These are phyloP conservation scores for Sebastes fasciatus DNA, from an alignment of 2,113 vertebrate species.

Conservation along the genomic window DNA sequence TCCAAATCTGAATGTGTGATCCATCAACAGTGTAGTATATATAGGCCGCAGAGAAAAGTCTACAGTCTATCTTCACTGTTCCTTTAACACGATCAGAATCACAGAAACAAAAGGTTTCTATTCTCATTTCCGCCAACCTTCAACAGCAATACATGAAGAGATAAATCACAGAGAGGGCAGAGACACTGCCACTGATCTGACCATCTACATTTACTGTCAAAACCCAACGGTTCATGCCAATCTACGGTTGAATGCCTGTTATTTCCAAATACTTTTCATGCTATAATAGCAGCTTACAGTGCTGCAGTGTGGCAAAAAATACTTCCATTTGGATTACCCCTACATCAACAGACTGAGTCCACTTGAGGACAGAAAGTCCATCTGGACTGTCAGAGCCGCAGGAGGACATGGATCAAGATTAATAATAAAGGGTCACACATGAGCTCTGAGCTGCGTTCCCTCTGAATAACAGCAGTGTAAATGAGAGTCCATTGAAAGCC, in stretches of 20 bases:
- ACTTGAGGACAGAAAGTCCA: neutral
- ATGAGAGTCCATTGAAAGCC: slow-evolving; percentile 34
- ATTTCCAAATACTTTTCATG: neutral
- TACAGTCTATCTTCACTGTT: too few species aligned
- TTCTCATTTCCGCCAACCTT: too few species aligned
- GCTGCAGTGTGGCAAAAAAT: neutral
- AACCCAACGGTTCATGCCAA: neutral
- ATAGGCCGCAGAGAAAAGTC: too few species aligned
- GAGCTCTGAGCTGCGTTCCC: neutral
- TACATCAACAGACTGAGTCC: neutral
- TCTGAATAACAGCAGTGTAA: slow-evolving; percentile 29
- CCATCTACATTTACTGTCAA: neutral
- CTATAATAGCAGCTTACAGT: neutral
- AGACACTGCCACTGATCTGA: neutral
- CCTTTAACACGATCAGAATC: neutral
- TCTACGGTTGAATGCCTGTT: neutral
- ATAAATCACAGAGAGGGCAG: neutral
- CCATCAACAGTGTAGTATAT: too few species aligned
- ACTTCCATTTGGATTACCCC: too few species aligned
- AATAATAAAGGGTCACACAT: neutral
- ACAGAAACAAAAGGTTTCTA: neutral
- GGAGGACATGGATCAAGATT: neutral
- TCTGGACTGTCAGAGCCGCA: neutral
- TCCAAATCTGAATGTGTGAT: neutral
- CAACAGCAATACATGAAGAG: neutral